These are phyloP conservation scores for Drosophila serrata DNA, from an alignment of 1,140 invertebrate genomes.

Conservation along the genomic window DNA sequence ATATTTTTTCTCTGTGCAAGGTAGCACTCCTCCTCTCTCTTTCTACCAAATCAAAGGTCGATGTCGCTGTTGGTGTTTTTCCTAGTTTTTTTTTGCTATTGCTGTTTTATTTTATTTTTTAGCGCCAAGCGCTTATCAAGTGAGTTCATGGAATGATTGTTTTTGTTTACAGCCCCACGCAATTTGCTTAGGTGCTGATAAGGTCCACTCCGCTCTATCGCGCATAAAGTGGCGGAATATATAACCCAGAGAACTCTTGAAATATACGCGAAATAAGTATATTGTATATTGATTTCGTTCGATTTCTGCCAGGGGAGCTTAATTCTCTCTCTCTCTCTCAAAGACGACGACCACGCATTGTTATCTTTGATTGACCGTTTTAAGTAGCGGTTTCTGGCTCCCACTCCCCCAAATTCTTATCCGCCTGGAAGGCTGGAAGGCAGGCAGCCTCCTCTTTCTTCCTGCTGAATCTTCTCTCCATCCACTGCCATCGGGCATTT, in stretches of 20 bases:
- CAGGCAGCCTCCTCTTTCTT: slow-evolving; percentile 16
- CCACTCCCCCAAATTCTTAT: slow-evolving; percentile 31
- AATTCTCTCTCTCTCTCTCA: too few relatives aligned
- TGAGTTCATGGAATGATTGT: slow-evolving; percentile 54
- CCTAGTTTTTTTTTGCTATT: slow-evolving; percentile 30
- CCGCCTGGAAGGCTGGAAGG: neutral
- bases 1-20: slow-evolving; percentile 9
- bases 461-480: neutral
- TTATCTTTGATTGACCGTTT: slow-evolving; percentile 69
- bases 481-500: slow-evolving; percentile 56
- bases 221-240: slow-evolving; percentile 37
- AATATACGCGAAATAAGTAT: slow-evolving; percentile 31
- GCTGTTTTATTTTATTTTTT: slow-evolving; percentile 3
- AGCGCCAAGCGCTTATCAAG: slow-evolving; percentile 49
- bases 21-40: slow-evolving; percentile 5
- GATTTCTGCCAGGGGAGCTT: neutral
- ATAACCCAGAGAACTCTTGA: slow-evolving; percentile 18
- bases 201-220: slow-evolving; percentile 26
- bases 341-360: slow-evolving; percentile 54
- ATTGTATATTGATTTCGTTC: slow-evolving; percentile 66
- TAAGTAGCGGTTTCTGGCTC: slow-evolving; percentile 69
- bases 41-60: slow-evolving; percentile 58
- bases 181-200: slow-evolving; percentile 70
- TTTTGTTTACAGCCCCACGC: slow-evolving; percentile 77
- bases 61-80: slow-evolving; percentile 21